Percentiles rank a stretch among this genome's conserved stretches.
Conservation (phyloP, 2,113 vertebrate species). For the Mobula hypostoma region DNA sequence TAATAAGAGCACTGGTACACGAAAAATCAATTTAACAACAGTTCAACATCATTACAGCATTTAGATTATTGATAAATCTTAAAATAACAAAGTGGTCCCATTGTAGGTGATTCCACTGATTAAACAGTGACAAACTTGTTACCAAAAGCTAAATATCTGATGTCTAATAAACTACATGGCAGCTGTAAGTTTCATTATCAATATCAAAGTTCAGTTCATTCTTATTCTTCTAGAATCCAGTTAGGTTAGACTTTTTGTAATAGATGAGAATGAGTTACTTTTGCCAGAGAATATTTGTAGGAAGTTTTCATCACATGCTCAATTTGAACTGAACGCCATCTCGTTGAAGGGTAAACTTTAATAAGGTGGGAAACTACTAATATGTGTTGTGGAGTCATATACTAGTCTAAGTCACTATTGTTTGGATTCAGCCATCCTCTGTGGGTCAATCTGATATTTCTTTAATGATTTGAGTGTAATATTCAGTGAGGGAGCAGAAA, state of each 20-base stretch:
- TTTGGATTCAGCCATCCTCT: not conserved
- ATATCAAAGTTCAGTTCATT: not conserved
- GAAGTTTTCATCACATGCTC: not conserved
- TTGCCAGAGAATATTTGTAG: slow-evolving; percentile 4
- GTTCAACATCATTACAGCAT: not conserved
- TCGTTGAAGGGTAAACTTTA: not conserved
- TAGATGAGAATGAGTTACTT: not conserved
- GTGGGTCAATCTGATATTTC: not conserved
- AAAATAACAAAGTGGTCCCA: not conserved
- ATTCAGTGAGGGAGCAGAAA: not conserved
- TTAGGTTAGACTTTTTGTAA: not conserved
- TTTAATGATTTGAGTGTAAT: not conserved
- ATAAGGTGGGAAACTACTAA: not conserved
- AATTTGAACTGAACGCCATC: not conserved
- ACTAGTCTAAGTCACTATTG: not conserved
- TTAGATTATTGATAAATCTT: not conserved
- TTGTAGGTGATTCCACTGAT: not conserved
- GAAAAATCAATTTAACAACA: not conserved
- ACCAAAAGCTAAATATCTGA: not conserved
- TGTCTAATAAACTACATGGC: not conserved
- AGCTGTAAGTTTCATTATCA: not conserved
- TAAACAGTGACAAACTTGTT: not conserved
- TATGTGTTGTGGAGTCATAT: not conserved
- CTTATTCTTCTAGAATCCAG: not conserved
- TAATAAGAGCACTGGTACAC: not conserved